Base-by-base conservation (phyloP, 92 coral and sea anemone genomes). In the Scolanthus callimorphus region DNA sequence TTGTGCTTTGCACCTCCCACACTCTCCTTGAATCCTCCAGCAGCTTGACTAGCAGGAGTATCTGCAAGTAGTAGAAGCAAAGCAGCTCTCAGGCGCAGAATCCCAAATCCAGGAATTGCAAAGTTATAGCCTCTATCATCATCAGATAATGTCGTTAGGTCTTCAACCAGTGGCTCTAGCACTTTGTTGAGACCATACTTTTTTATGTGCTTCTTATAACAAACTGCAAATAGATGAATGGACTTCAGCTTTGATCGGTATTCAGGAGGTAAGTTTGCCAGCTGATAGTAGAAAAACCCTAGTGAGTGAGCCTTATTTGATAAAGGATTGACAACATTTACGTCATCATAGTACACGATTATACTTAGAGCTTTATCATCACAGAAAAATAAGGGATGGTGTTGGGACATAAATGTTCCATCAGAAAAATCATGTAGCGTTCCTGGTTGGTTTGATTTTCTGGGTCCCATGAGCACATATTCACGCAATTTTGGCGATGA, bases 231-330 rank as follows among this genome's bases (percentile, higher is more conserved):
- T 2, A 67, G 39, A 39, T 67, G 62, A 9, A 66, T 66, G n/a
- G 73, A 67, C 44, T 55, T 67, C 23, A 67, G 26, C 51, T 67
- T 53, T 37, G 74, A 67, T 11, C 63, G 47, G 38, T 67, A 67
- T 27, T 34, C 50, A 12, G 51, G 63, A 20, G 17, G 49, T 6
- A 67, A 13, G 19, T 67, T 67, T 0, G n/a, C n/a, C n/a, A n/a
- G n/a, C n/a, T n/a, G n/a, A n/a, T n/a, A n/a, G n/a, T n/a, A n/a
- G n/a, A n/a, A n/a, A n/a, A n/a, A n/a, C n/a, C n/a, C n/a, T n/a
- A n/a, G n/a, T n/a, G n/a, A n/a, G n/a, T n/a, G n/a, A n/a, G n/a
- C n/a, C n/a, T n/a, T n/a, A n/a, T n/a, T n/a, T n/a, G n/a, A n/a
- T n/a, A n/a, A n/a, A n/a, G 73, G 48, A 29, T 37, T 29, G 17